These are phyloP conservation scores for Bombylius major DNA, from an alignment of 2,888 invertebrate genomes.

Conservation along the genomic window DNA sequence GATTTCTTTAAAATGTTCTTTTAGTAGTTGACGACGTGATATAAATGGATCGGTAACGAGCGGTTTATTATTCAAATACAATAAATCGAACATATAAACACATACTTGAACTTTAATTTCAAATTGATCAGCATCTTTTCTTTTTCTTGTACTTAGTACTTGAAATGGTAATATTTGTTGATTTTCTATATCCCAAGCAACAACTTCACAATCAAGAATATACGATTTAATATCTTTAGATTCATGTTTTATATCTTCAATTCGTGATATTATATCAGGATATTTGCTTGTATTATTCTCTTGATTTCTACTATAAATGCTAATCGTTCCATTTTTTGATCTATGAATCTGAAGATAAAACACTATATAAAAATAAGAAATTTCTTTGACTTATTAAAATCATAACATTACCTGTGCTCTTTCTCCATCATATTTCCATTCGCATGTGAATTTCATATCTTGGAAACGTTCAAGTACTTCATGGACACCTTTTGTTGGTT, in stretches of 20 bases:
- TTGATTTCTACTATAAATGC: slow-evolving; percentile 90
- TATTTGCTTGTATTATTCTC: slow-evolving; percentile 90
- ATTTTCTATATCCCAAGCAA: slow-evolving; percentile 84
- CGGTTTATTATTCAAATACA: slow-evolving; percentile 79
- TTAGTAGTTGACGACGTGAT: slow-evolving; percentile 58
- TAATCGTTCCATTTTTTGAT: slow-evolving; percentile 51
- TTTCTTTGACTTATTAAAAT: neutral
- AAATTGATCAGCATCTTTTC: slow-evolving; percentile 56
- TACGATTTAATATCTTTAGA: slow-evolving; percentile 52
- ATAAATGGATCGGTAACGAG: slow-evolving; percentile 67
- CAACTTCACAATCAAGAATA: slow-evolving; percentile 92
- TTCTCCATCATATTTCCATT: slow-evolving; percentile 99
- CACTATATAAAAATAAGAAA: neutral
- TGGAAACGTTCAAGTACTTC: slow-evolving; percentile 78
- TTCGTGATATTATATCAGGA: slow-evolving; percentile 77
- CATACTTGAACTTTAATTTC: slow-evolving; percentile 67
- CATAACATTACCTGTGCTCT: slow-evolving; percentile 65
- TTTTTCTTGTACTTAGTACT: slow-evolving; percentile 84
- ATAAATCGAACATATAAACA: slow-evolving; percentile 90
- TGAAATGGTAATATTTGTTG: slow-evolving; percentile 94
- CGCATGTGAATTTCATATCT: slow-evolving; percentile 84
- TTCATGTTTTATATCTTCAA: slow-evolving; percentile 44
- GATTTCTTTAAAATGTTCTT: slow-evolving; percentile 54
- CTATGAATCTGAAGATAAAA: slow-evolving; percentile 52
- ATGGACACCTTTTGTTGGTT: slow-evolving; percentile 87